Evolutionary conservation across 2,797 vertebrate species (phyloP).

Genomic region (Fratercula arctica): DNA sequence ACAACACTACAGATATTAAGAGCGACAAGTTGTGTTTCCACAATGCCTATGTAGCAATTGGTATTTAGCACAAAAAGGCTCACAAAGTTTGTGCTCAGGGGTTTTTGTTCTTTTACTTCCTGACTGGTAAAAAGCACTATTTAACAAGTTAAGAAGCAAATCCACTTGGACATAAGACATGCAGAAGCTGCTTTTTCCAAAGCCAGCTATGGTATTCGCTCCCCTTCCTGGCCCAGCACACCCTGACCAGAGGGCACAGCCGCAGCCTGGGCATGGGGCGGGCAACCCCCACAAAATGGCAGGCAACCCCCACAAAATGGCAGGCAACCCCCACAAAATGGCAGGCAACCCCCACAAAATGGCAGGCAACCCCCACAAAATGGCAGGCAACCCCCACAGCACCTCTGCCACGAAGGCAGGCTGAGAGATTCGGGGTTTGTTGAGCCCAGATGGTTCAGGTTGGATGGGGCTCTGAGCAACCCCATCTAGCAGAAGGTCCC

Average conservation of each 20-base stretch:
- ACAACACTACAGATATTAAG: not conserved
- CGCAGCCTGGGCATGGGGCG: accelerated
- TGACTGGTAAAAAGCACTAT: not conserved
- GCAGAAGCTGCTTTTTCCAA: accelerated
- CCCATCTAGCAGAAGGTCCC: not conserved
- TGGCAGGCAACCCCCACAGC: not conserved
- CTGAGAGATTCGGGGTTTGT: not conserved
- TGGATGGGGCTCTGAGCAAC: not conserved
- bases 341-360: too few relatives aligned
- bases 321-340: too few relatives aligned
- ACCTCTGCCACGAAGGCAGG: not conserved
- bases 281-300: too few relatives aligned
- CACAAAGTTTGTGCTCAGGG: accelerated
- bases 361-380: too few relatives aligned
- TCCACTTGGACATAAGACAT: accelerated
- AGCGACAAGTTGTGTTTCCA: not conserved
- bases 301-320: too few relatives aligned
- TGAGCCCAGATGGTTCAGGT: not conserved
- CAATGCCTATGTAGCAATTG: accelerated
- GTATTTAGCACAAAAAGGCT: not conserved
- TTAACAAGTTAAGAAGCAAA: not conserved
- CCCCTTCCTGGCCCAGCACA: accelerated
- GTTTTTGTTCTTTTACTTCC: not conserved
- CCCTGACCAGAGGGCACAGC: accelerated
- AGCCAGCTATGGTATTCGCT: accelerated